Evolutionary conservation across 2,113 vertebrate species (phyloP).

Genomic region (Dunckerocampus dactyliophorus): DNA sequence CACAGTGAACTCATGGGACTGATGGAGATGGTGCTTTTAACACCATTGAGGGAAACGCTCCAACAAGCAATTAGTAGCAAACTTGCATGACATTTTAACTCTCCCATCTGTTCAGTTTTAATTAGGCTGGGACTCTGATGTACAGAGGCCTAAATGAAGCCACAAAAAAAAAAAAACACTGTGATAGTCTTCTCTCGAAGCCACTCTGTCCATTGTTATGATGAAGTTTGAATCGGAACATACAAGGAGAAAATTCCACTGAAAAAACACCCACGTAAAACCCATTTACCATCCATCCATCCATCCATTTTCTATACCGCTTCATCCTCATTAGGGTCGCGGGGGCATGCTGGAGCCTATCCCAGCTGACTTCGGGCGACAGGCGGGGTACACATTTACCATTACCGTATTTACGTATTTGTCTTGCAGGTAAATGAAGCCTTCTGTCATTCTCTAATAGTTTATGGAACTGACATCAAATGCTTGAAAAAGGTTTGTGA

Average conservation of each 20-base stretch:
- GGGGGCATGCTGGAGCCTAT: too few species aligned
- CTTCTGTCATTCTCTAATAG: too few species aligned
- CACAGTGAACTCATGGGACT: not conserved
- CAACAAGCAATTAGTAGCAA: not conserved
- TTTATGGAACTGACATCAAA: too few species aligned
- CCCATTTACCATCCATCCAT: too few species aligned
- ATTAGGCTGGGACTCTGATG: conserved; percentile 31
- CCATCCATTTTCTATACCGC: too few species aligned
- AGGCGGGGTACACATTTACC: too few species aligned
- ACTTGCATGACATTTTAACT: conserved; percentile 15
- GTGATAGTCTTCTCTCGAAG: not conserved
- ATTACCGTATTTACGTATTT: too few species aligned
- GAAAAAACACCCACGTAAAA: too few species aligned
- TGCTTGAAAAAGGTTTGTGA: too few species aligned
- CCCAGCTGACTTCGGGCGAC: too few species aligned
- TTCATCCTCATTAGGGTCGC: too few species aligned
- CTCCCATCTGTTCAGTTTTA: conserved; percentile 23
- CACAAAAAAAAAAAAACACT: conserved; percentile 11
- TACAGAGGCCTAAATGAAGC: conserved; percentile 23
- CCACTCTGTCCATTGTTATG: not conserved
- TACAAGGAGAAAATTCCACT: not conserved
- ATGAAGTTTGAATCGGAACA: not conserved
- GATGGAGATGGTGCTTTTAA: conserved; percentile 1
- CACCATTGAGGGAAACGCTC: not conserved
- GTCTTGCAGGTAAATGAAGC: too few species aligned